Conservation (phyloP, 1,140 invertebrate species). For the Rhizoglyphus robini region DNA sequence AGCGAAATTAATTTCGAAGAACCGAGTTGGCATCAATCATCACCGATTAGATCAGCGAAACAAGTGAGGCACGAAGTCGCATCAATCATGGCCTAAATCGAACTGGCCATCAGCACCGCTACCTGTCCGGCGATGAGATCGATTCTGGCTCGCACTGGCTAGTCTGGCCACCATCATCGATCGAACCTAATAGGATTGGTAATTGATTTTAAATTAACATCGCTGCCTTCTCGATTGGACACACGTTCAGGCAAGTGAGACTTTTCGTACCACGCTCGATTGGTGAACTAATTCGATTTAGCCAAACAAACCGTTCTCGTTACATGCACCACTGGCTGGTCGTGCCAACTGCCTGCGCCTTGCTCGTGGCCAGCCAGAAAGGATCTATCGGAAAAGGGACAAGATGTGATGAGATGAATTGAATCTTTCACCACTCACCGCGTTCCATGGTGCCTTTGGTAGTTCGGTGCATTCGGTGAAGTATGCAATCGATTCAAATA, state of each 20-base stretch:
- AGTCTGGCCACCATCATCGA: conserved; percentile 4
- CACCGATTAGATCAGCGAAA: conserved; percentile 2
- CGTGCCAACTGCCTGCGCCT: no score
- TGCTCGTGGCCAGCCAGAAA: no score
- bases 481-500: neutral
- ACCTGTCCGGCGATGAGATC: neutral
- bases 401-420: no score
- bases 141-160: no score
- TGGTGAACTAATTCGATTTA: conserved; percentile 7
- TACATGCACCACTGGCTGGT: no score
- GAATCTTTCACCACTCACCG: no score
- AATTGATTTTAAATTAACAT: conserved; percentile 15
- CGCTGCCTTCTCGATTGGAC: neutral
- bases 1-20: conserved; percentile 2
- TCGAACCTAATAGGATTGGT: conserved; percentile 9
- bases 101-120: neutral
- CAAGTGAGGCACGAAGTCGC: neutral
- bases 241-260: conserved; percentile 1
- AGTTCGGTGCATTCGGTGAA: neutral
- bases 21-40: conserved; percentile 3
- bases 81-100: neutral
- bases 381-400: no score
- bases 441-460: neutral
- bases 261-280: neutral
- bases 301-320: neutral